Evolutionary conservation across 2,888 invertebrate species (phyloP).

Genomic region (Atherix ibis): DNA sequence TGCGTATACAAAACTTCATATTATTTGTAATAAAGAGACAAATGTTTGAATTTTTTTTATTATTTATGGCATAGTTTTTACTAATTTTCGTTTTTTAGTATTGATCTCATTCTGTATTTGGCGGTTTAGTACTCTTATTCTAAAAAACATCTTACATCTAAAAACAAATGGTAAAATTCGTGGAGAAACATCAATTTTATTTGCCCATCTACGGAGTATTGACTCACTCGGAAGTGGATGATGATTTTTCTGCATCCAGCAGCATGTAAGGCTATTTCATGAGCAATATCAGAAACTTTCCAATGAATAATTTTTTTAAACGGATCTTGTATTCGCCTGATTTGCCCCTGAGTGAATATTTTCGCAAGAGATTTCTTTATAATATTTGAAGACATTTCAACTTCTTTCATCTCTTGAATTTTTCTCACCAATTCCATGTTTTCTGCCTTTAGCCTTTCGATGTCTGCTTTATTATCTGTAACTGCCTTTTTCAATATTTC

Average conservation of each 20-base stretch:
- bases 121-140: too few species aligned
- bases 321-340: background rate
- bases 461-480: background rate
- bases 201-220: conserved; percentile 4
- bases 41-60: too few species aligned
- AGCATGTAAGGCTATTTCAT: conserved; percentile 2
- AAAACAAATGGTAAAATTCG: conserved; percentile 4
- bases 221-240: conserved; percentile 6
- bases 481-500: background rate
- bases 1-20: too few species aligned
- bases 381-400: background rate
- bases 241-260: conserved; percentile 4
- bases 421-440: background rate
- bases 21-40: too few species aligned
- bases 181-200: conserved; percentile 5
- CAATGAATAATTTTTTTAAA: conserved; percentile 2
- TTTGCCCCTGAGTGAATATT: background rate
- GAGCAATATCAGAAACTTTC: conserved; percentile 2
- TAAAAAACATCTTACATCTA: too few species aligned
- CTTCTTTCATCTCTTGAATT: background rate
- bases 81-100: too few species aligned
- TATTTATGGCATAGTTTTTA: too few species aligned
- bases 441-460: background rate
- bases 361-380: background rate
- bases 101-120: too few species aligned